Evolutionary conservation across 2,113 vertebrate species (phyloP).

Genomic region (Grus americana): DNA sequence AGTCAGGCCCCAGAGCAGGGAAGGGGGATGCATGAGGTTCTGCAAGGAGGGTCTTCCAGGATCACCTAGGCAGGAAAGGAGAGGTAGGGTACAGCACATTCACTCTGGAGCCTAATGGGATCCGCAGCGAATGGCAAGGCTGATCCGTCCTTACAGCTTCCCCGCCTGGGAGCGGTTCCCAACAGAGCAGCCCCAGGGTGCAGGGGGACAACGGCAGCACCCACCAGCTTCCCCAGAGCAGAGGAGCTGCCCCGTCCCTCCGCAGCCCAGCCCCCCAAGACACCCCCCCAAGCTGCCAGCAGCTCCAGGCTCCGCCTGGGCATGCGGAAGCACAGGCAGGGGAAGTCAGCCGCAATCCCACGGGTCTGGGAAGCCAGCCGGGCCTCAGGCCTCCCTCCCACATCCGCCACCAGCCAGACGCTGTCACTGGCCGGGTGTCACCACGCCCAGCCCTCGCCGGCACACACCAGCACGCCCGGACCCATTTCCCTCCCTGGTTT

Average conservation of each 20-base stretch:
- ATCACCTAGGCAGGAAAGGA: neutral
- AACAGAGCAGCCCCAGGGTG: accelerated
- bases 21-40: neutral
- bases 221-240: neutral
- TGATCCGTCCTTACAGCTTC: neutral
- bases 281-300: neutral
- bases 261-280: too few relatives aligned
- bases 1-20: accelerated
- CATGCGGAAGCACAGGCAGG: neutral
- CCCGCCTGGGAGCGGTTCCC: accelerated
- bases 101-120: neutral
- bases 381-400: neutral
- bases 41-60: neutral
- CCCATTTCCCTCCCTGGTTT: accelerated
- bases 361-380: neutral
- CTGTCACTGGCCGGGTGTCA: neutral
- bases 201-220: neutral
- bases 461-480: accelerated
- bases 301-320: neutral
- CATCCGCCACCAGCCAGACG: neutral
- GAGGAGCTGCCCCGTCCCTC: neutral
- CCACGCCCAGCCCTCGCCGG: neutral
- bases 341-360: accelerated
- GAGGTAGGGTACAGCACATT: neutral
- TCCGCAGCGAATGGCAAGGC: accelerated